phyloP scores from a whole-genome alignment of 2,797 vertebrate species.

The Eleutherodactylus coqui region DNA sequence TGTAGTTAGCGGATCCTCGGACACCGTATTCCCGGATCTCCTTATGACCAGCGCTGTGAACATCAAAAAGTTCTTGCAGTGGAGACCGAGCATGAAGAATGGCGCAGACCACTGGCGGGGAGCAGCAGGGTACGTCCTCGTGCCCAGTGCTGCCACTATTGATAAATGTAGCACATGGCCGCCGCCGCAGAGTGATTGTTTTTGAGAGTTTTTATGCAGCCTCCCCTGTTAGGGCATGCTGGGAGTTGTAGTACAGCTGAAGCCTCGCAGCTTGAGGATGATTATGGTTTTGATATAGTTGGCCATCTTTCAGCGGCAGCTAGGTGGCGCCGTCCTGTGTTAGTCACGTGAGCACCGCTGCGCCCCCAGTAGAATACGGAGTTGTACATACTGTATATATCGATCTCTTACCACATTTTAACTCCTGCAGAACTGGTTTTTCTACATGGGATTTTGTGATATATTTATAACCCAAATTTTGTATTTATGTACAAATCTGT shows the following conservation, averaged over 20 bases:
- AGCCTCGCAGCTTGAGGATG: neutral
- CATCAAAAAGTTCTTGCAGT: neutral
- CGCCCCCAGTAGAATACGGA: neutral
- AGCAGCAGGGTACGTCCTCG: no score
- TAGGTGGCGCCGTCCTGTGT: neutral
- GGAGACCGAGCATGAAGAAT: neutral
- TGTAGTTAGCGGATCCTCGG: no score
- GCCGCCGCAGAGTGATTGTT: neutral
- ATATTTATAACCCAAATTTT: conserved; percentile 82
- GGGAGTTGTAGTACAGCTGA: neutral
- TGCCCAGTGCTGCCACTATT: neutral
- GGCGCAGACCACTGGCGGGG: no score
- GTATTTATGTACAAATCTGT: conserved; percentile 79
- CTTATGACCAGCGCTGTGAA: no score
- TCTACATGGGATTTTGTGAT: conserved; percentile 82
- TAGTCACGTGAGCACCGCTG: neutral
- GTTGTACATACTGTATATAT: conserved; percentile 45
- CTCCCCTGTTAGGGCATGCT: neutral
- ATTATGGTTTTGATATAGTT: neutral
- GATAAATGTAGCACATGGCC: neutral
- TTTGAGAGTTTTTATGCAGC: neutral
- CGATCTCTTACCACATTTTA: conserved; percentile 76
- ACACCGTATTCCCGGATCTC: no score
- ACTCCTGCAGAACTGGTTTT: conserved; percentile 77
- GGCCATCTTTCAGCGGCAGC: neutral